phyloP scores from a whole-genome alignment of 2,888 invertebrate genomes.

The Spisula subtruncata region DNA sequence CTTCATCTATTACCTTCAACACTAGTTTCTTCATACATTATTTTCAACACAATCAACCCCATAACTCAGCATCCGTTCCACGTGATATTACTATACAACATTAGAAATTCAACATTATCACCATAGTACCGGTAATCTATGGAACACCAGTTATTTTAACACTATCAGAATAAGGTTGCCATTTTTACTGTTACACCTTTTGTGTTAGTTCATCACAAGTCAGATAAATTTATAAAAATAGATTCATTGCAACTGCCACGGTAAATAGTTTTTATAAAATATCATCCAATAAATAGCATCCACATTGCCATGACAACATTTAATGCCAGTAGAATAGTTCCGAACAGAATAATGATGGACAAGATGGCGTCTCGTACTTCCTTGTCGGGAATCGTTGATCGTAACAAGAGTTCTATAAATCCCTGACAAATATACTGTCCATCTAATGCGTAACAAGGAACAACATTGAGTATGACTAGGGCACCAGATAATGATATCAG shows the following conservation, averaged over 20 bases:
- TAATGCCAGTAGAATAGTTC: slow-evolving; percentile 91
- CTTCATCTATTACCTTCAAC: too few species aligned
- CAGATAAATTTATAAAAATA: not conserved
- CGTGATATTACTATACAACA: too few species aligned
- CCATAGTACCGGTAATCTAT: too few species aligned
- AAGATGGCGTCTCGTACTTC: slow-evolving; percentile 90
- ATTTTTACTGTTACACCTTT: not conserved
- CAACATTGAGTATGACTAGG: slow-evolving; percentile 95
- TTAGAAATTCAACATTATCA: too few species aligned
- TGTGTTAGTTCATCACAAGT: not conserved
- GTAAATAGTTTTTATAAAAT: not conserved
- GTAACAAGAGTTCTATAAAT: slow-evolving; percentile 86
- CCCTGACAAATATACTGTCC: slow-evolving; percentile 95
- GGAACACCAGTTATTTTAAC: too few species aligned
- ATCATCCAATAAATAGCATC: slow-evolving; percentile 81
- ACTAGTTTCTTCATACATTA: too few species aligned
- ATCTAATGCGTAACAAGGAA: slow-evolving; percentile 97
- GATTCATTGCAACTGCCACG: not conserved
- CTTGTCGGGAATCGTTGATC: slow-evolving; percentile 80
- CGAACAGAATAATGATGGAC: slow-evolving; percentile 91
- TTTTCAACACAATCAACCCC: not conserved
- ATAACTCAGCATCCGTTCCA: too few species aligned
- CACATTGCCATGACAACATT: slow-evolving; percentile 90
- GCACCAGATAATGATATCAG: slow-evolving; percentile 94
- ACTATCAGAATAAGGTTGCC: not conserved